phyloP scores from a whole-genome alignment of 2,797 vertebrate genomes.

The Sardinella longiceps region DNA sequence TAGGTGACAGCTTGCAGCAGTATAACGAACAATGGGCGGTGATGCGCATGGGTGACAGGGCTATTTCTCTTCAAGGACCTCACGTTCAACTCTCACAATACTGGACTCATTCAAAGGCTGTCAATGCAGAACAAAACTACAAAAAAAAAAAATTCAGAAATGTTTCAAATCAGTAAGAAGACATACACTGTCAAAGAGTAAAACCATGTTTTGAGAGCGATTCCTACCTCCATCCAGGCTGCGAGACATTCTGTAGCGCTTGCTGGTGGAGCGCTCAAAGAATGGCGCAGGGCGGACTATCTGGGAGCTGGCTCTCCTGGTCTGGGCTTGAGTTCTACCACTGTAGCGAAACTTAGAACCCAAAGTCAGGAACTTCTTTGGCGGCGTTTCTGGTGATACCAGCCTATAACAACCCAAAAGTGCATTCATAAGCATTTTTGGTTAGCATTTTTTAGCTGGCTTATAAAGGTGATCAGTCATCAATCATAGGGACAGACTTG shows the following conservation, averaged over 20 bases:
- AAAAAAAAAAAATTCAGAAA: no score
- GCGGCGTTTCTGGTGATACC: conserved; percentile 83
- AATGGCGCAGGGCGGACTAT: conserved; percentile 90
- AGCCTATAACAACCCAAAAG: conserved; percentile 64
- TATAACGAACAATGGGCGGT: not conserved
- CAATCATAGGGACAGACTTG: not conserved
- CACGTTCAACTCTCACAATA: not conserved
- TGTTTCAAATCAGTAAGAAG: not conserved
- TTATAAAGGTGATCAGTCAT: not conserved
- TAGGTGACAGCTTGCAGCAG: not conserved
- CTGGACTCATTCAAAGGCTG: not conserved
- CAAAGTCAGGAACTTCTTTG: conserved; percentile 86
- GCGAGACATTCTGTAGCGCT: conserved; percentile 91
- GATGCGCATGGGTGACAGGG: not conserved
- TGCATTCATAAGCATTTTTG: no score
- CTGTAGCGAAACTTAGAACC: conserved; percentile 91
- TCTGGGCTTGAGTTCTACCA: conserved; percentile 93
- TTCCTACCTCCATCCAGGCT: conserved; percentile 91
- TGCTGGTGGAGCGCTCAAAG: conserved; percentile 92
- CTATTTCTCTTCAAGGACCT: not conserved
- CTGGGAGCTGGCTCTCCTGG: conserved; percentile 87
- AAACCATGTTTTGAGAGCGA: not conserved
- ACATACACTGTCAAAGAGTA: not conserved
- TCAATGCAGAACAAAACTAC: not conserved
- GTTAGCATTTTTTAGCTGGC: not conserved